These are phyloP conservation scores for Fukomys damarensis DNA, from an alignment of 2,113 vertebrate species.

Conservation along the genomic window DNA sequence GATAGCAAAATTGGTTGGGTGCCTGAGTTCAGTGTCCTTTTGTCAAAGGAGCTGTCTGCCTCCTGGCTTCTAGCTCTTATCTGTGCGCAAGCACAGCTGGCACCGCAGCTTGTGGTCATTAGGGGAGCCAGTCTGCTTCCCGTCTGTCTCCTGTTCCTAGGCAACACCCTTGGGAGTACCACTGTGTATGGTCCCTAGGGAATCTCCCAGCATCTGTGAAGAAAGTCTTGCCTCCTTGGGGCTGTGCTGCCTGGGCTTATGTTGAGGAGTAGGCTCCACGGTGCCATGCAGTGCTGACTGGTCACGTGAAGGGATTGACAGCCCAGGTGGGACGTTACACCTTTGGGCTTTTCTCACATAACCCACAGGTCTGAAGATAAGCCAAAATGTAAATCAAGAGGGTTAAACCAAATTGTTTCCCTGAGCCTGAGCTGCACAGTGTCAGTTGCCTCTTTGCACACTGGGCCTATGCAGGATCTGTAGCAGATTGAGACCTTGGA, in stretches of 20 bases:
- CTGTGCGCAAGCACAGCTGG: slow-evolving; percentile 64
- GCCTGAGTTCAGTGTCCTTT: slow-evolving; percentile 1
- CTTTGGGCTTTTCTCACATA: neutral
- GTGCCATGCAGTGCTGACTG: neutral
- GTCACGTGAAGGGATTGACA: neutral
- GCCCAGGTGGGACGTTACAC: neutral
- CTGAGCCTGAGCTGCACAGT: neutral
- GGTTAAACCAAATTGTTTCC: neutral
- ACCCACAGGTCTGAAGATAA: neutral
- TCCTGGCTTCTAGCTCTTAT: slow-evolving; percentile 21
- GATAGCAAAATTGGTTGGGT: slow-evolving; percentile 46
- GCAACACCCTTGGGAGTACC: slow-evolving; percentile 49
- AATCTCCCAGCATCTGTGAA: slow-evolving; percentile 13
- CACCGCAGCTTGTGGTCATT: slow-evolving; percentile 65
- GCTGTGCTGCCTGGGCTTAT: neutral
- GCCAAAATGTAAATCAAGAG: slow-evolving; percentile 17
- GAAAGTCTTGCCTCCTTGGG: neutral
- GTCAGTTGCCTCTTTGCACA: neutral
- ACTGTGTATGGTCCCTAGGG: slow-evolving; percentile 37
- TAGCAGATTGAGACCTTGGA: neutral
- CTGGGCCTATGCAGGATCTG: neutral
- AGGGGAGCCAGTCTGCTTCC: slow-evolving; percentile 69
- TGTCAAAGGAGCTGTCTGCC: slow-evolving; percentile 10
- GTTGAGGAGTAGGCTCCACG: neutral
- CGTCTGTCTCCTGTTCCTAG: slow-evolving; percentile 62